Conservation (phyloP, 2,888 invertebrate genomes). For the Lasioglossum morio region DNA sequence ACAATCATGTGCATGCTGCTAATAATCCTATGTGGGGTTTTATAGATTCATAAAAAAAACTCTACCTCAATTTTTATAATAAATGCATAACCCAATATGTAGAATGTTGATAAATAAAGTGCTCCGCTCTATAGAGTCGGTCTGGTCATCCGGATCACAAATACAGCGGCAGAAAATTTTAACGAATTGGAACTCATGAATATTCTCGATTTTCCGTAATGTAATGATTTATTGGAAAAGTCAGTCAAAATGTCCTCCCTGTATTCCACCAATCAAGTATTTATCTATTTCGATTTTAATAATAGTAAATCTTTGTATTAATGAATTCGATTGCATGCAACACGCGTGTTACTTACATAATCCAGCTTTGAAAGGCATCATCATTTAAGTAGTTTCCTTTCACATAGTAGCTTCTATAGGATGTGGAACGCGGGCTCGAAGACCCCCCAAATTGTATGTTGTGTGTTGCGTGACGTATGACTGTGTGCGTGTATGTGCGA, state of each 20-base stretch:
- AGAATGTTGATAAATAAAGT: background rate
- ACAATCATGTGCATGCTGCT: no score
- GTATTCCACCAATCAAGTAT: background rate
- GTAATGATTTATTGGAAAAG: conserved; percentile 9
- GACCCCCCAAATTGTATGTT: no score
- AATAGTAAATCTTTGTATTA: background rate
- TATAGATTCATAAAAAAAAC: no score
- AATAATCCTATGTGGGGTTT: no score
- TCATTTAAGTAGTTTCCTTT: background rate
- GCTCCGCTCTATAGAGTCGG: background rate
- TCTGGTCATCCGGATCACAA: background rate
- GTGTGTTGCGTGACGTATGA: no score
- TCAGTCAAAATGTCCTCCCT: conserved; percentile 2
- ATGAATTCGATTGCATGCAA: background rate
- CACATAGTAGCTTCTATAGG: background rate
- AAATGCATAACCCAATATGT: conserved; percentile 3
- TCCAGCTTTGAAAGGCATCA: background rate
- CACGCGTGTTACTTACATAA: background rate
- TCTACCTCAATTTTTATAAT: background rate
- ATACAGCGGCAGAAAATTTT: background rate
- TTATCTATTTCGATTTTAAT: background rate
- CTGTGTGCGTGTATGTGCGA: no score
- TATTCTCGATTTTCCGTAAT: conserved; percentile 26
- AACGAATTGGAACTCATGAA: background rate
- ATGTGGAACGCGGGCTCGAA: no score